Evolutionary conservation across 2,113 vertebrate genomes (phyloP), one percentile per base, ranked within the genome.

Genomic region (Rafetus swinhoei): DNA sequence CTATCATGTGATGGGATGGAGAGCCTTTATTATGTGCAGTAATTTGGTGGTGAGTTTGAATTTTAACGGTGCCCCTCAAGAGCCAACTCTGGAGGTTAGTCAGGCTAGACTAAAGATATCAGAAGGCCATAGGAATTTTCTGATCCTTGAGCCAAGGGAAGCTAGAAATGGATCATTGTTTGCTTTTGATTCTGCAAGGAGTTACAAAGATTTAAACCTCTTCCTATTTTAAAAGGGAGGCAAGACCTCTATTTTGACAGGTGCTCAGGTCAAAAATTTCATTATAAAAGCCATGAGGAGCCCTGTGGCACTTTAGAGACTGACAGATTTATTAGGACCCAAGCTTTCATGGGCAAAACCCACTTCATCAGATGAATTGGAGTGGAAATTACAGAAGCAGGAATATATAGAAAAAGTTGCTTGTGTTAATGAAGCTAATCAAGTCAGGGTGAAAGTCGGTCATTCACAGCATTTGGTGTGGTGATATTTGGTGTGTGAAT

Each of bases 201-300:
- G 57, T 92, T 93, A 92, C 83, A 82, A 93, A 24, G 35, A 35
- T 55, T 95, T 93, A 45, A 87, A 57, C 27, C 27, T 80, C 35
- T 82, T 85, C 18, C 53, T 35, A 0, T 22, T 86, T 0, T 85
- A 77, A 82, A 80, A 80, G n/a, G 45, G 45, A 87, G 87, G 45
- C 1, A 3, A 2, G 6, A 54, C 32, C 62, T 89, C 8, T 72
- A 25, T 89, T 84, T 80, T 77, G 50, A 50, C 39, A 77, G 45
- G 22, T 25, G 24, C 39, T 50, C 39, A 24, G 21, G 72, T 76
- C 72, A 77, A 45, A 50, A 77, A 25, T 27, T 45, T 77, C 22
- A 50, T 27, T 50, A 24, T 77, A 24, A 27, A 27, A 77, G 45
- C 45, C 45, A 45, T 45, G 45, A 45, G 45, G 45, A 45, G 45